These are phyloP conservation scores for Dromius quadrimaculatus DNA, from an alignment of 2,888 invertebrate species.

Conservation along the genomic window DNA sequence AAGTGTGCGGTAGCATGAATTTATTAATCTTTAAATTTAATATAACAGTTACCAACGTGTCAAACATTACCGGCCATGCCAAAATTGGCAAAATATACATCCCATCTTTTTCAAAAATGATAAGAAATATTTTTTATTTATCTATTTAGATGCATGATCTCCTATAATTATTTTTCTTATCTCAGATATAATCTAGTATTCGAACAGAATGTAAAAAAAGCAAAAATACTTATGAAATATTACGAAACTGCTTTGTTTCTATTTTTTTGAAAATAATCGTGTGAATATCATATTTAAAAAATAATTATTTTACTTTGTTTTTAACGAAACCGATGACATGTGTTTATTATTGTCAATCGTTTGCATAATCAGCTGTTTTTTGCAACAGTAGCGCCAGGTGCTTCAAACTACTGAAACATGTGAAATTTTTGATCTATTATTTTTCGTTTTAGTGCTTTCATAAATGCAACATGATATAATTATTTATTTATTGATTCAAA, in stretches of 20 bases:
- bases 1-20: background rate
- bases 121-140: too few species aligned
- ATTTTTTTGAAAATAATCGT: background rate
- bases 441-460: background rate
- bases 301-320: conserved; percentile 10
- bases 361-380: conserved; percentile 49
- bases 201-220: background rate
- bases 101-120: background rate
- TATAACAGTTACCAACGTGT: conserved; percentile 18
- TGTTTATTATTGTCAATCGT: conserved; percentile 44
- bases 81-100: conserved; percentile 25
- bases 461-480: conserved; percentile 9
- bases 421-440: conserved; percentile 12
- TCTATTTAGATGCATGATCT: background rate
- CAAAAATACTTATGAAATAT: background rate
- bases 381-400: conserved; percentile 36
- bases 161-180: background rate
- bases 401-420: conserved; percentile 11
- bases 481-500: conserved; percentile 12
- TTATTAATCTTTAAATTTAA: conserved; percentile 25
- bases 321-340: conserved; percentile 25
- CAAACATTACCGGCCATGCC: conserved; percentile 49
- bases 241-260: conserved; percentile 11
- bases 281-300: background rate
- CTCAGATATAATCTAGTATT: too few species aligned